These are phyloP conservation scores for Lottia gigantea DNA, from an alignment of 2,888 invertebrate genomes.

Conservation along the genomic window DNA sequence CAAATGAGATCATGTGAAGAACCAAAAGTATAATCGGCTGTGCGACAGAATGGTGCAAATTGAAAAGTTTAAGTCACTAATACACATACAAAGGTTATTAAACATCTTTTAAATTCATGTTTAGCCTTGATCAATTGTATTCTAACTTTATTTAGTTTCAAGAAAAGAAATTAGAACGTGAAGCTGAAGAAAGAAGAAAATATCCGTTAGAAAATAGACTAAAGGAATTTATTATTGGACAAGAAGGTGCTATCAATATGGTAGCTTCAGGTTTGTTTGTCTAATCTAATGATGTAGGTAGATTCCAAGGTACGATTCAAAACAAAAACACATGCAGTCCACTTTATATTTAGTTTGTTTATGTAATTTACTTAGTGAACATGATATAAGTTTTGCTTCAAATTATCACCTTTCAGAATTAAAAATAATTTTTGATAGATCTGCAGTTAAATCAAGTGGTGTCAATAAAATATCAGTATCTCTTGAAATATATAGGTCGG, in stretches of 20 bases:
- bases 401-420: too few species aligned
- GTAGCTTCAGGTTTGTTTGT: conserved; percentile 59
- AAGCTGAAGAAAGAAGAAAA: conserved; percentile 82
- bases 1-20: too few species aligned
- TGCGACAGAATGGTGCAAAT: neutral
- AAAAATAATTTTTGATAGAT: too few species aligned
- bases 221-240: conserved; percentile 86
- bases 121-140: neutral
- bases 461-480: too few species aligned
- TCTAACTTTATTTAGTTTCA: conserved; percentile 37
- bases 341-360: too few species aligned
- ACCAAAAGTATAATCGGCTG: too few species aligned
- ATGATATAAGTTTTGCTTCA: too few species aligned
- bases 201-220: conserved; percentile 87
- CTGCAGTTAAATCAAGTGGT: too few species aligned
- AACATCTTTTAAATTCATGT: neutral
- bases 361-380: too few species aligned
- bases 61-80: too few species aligned
- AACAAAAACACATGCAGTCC: neutral
- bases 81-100: too few species aligned
- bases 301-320: neutral
- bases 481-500: too few species aligned
- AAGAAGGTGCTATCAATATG: conserved; percentile 72
- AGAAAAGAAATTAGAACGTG: conserved; percentile 73
- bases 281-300: neutral